These are phyloP conservation scores for Muraenolepis orangiensis DNA, from an alignment of 2,797 vertebrate genomes.

Conservation along the genomic window DNA sequence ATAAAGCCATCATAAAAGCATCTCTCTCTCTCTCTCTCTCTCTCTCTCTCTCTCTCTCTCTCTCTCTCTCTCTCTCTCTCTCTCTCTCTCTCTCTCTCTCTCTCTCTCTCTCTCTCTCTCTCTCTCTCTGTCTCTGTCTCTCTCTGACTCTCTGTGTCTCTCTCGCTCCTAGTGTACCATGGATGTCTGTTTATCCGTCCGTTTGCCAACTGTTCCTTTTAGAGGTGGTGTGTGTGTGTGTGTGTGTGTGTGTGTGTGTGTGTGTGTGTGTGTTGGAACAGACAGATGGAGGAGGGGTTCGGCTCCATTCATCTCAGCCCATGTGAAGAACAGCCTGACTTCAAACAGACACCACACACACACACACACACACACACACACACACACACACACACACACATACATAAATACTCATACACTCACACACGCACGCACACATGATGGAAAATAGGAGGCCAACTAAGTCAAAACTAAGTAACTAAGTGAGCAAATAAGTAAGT, in stretches of 20 bases:
- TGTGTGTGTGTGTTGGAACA: constrained; percentile 66
- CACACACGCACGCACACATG: constrained; percentile 17
- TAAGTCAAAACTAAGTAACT: no score
- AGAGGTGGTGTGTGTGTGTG: constrained; percentile 36
- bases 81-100: constrained; percentile 1
- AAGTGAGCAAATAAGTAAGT: no score
- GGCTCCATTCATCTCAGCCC: constrained; percentile 70
- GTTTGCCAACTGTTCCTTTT: constrained; percentile 74
- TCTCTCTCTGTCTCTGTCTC: background rate
- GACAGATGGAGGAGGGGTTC: constrained; percentile 71
- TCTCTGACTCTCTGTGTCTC: constrained; percentile 1
- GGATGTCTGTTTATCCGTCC: constrained; percentile 63
- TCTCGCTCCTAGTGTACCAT: constrained; percentile 23
- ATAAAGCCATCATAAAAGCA: background rate
- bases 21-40: constrained; percentile 3
- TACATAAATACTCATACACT: constrained; percentile 3
- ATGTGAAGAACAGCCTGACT: constrained; percentile 72
- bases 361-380: constrained; percentile 13
- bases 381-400: constrained; percentile 25
- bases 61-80: background rate
- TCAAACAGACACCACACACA: constrained; percentile 60
- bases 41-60: background rate
- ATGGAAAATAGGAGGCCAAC: background rate
- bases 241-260: constrained; percentile 15
- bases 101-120: background rate